Conservation (phyloP, 1,140 invertebrate species). For the Hydropsyche tenuis region DNA sequence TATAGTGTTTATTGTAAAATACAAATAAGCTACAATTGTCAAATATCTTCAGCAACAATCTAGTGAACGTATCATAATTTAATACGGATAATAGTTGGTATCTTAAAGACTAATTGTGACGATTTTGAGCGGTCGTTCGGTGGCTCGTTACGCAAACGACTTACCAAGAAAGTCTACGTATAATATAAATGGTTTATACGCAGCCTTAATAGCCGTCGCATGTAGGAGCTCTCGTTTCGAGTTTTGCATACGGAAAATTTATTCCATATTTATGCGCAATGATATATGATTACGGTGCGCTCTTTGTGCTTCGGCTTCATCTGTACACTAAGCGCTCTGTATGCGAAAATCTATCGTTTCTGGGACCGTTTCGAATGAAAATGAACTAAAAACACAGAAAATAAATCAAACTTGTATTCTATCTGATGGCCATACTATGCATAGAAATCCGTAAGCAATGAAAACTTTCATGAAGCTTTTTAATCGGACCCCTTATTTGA, state of each 20-base stretch:
- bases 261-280: slow-evolving; percentile 32
- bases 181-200: neutral
- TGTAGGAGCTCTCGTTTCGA: slow-evolving; percentile 7
- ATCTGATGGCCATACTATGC: neutral
- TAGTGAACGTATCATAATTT: neutral
- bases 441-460: no score
- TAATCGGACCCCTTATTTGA: no score
- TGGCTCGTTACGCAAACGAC: slow-evolving; percentile 24
- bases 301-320: slow-evolving; percentile 7
- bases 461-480: no score
- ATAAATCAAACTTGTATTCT: neutral
- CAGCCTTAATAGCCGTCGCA: no score
- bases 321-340: neutral
- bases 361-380: neutral
- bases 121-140: neutral
- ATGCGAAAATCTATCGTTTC: slow-evolving; percentile 14
- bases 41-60: neutral
- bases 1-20: no score
- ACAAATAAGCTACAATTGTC: no score
- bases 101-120: slow-evolving; percentile 1
- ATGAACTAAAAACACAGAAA: neutral
- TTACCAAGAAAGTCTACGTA: neutral
- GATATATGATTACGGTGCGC: slow-evolving; percentile 23
- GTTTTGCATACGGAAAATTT: slow-evolving; percentile 30
- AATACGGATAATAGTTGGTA: neutral